phyloP scores from a whole-genome alignment of 2,797 vertebrate species.

The Thunnus albacares region DNA sequence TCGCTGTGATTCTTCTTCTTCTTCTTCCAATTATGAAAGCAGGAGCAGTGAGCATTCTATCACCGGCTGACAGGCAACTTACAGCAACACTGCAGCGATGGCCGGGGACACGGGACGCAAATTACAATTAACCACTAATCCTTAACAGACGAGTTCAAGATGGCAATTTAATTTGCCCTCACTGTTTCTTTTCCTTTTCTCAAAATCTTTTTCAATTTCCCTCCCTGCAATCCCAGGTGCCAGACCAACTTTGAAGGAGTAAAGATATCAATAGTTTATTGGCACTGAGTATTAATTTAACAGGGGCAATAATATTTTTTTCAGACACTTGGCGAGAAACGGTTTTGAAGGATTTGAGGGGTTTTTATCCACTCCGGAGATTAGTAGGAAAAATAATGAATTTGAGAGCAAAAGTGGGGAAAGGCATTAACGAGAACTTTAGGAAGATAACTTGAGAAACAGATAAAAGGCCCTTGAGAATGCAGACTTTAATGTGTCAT shows the following conservation, averaged over 20 bases:
- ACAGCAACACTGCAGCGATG: constrained; percentile 54
- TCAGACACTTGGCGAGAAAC: constrained; percentile 73
- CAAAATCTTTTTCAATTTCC: constrained; percentile 71
- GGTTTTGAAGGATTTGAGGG: constrained; percentile 78
- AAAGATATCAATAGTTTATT: constrained; percentile 83
- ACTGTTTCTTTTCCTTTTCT: constrained; percentile 62
- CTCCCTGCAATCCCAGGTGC: constrained; percentile 80
- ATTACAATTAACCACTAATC: constrained; percentile 84
- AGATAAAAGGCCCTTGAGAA: constrained; percentile 77
- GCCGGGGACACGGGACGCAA: constrained; percentile 76
- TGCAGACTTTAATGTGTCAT: constrained; percentile 73
- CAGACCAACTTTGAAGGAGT: constrained; percentile 78
- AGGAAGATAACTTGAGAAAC: constrained; percentile 78
- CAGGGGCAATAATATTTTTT: constrained; percentile 77
- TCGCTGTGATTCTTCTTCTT: constrained; percentile 53
- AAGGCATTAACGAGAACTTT: constrained; percentile 80
- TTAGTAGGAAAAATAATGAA: constrained; percentile 84
- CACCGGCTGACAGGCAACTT: constrained; percentile 73
- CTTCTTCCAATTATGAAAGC: constrained; percentile 72
- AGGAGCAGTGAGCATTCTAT: constrained; percentile 56
- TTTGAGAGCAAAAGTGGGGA: constrained; percentile 78
- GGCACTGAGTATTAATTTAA: constrained; percentile 81
- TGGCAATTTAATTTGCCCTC: constrained; percentile 82
- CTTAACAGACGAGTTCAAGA: constrained; percentile 79
- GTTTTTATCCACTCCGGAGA: constrained; percentile 81